These are phyloP conservation scores for Acromyrmex charruanus DNA, from an alignment of 1,140 invertebrate species.

Conservation along the genomic window DNA sequence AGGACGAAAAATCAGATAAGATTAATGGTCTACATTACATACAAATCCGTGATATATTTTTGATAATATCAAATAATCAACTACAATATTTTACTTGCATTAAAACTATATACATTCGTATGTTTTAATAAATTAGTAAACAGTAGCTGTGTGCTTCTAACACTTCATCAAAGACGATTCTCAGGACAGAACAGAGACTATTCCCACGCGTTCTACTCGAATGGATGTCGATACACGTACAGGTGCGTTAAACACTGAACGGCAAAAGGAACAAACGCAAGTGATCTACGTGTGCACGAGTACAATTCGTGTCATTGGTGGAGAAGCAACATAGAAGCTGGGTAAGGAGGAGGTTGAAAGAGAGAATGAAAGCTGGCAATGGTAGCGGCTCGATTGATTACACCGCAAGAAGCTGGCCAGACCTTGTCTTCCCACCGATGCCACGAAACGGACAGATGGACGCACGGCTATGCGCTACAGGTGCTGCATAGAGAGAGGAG, in stretches of 20 bases:
- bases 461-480: slow-evolving; percentile 80
- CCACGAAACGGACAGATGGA: slow-evolving; percentile 78
- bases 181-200: not conserved
- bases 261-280: slow-evolving; percentile 4
- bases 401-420: slow-evolving; percentile 76
- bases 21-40: not conserved
- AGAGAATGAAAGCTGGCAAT: slow-evolving; percentile 61
- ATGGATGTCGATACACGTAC: slow-evolving; percentile 16
- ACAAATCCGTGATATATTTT: not conserved
- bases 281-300: slow-evolving; percentile 16
- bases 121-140: not conserved
- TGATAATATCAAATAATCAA: not conserved
- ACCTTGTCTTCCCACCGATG: slow-evolving; percentile 77
- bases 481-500: slow-evolving; percentile 71
- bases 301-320: slow-evolving; percentile 42
- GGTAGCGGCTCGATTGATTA: slow-evolving; percentile 83
- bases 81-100: not conserved
- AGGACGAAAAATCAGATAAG: slow-evolving; percentile 8
- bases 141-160: not conserved
- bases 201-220: slow-evolving; percentile 26
- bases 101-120: not conserved
- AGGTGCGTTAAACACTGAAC: slow-evolving; percentile 9
- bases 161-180: slow-evolving; percentile 1
- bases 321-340: slow-evolving; percentile 28
- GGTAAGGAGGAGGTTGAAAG: slow-evolving; percentile 60